Evolutionary conservation across 1,140 invertebrate species (phyloP).

Genomic region (Drosophila sproati): DNA sequence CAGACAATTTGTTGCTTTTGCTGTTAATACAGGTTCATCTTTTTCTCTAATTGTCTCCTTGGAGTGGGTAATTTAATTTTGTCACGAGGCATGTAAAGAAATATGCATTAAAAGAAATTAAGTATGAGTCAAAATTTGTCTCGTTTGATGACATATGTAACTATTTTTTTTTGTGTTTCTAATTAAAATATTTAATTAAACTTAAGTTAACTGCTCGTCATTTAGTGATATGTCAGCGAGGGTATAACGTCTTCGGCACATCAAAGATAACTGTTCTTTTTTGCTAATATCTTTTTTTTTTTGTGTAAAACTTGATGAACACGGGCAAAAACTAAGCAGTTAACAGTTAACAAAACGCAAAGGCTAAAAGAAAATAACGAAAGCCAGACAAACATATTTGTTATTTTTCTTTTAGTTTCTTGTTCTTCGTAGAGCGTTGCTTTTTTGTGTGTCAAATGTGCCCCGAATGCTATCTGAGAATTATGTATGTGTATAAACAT

Average conservation of each 20-base stretch:
- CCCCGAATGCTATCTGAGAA: conserved; percentile 4
- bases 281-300: neutral
- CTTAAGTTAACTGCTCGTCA: no score
- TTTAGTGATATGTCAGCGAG: no score
- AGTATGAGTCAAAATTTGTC: no score
- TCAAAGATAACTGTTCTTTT: neutral
- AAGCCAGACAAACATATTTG: conserved; percentile 6
- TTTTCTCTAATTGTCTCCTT: neutral
- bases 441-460: conserved; percentile 20
- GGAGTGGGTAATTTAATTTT: no score
- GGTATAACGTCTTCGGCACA: no score
- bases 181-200: no score
- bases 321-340: conserved; percentile 28
- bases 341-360: conserved; percentile 39
- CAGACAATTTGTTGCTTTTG: neutral
- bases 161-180: neutral
- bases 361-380: conserved; percentile 27
- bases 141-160: no score
- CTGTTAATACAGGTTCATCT: neutral
- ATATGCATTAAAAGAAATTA: no score
- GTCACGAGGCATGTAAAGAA: no score
- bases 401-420: conserved; percentile 8
- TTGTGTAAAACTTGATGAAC: conserved; percentile 28
- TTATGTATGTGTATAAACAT: neutral
- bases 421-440: neutral